Evolutionary conservation across 2,888 invertebrate species (phyloP).

Genomic region (Drosophila hamatofila): DNA sequence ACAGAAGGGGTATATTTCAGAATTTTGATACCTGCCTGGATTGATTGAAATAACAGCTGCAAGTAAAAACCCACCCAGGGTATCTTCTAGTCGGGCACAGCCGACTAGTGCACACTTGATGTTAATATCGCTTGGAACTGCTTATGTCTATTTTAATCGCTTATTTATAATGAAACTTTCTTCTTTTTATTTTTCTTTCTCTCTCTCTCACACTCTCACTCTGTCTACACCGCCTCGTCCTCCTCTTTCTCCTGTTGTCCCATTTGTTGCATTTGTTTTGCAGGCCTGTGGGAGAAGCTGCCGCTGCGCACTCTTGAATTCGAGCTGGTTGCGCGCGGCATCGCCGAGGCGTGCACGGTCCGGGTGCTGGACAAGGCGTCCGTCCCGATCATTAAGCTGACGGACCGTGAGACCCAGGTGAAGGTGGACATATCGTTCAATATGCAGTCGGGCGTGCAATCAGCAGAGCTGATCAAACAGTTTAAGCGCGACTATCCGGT

Average conservation of each 20-base stretch:
- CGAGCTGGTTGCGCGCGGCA: slow-evolving; percentile 94
- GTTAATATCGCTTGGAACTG: neutral
- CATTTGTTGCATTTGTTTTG: neutral
- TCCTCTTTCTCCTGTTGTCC: neutral
- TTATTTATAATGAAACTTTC: neutral
- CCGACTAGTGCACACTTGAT: neutral
- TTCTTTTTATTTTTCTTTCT: neutral
- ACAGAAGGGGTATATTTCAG: neutral
- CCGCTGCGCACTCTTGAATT: slow-evolving; percentile 96
- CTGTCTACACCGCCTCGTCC: neutral
- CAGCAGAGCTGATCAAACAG: slow-evolving; percentile 97
- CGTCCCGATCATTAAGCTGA: slow-evolving; percentile 99
- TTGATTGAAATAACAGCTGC: neutral
- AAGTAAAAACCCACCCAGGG: neutral
- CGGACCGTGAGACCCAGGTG: slow-evolving; percentile 92
- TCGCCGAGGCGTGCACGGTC: slow-evolving; percentile 95
- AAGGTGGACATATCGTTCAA: slow-evolving; percentile 99
- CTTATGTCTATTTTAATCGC: neutral
- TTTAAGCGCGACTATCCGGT: slow-evolving; percentile 95
- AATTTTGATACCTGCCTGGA: neutral
- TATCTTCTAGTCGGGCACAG: neutral
- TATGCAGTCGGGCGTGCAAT: slow-evolving; percentile 98
- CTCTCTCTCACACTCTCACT: neutral
- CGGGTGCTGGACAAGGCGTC: slow-evolving; percentile 99
- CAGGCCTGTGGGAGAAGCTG: slow-evolving; percentile 93